phyloP scores from a whole-genome alignment of 2,888 invertebrate genomes.

The Cryptus armator region DNA sequence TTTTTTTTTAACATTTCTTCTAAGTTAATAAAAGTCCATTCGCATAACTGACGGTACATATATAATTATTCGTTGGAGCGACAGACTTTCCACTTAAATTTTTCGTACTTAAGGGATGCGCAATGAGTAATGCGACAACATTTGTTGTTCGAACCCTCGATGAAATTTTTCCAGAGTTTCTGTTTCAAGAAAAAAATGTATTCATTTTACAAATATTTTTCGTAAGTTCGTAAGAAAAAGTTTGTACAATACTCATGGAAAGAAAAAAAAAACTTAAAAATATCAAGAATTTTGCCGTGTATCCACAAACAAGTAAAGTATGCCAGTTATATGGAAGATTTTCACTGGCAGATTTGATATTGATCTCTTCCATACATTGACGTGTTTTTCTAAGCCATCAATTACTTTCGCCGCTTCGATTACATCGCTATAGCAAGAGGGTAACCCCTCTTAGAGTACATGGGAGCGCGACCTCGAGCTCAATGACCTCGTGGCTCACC shows the following conservation, averaged over 20 bases:
- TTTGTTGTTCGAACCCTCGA: no score
- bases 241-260: no score
- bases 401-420: background rate
- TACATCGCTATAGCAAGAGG: background rate
- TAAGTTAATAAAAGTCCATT: background rate
- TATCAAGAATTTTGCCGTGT: background rate
- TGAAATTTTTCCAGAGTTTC: no score
- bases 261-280: background rate
- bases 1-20: background rate
- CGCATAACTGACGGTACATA: background rate
- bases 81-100: background rate
- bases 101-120: background rate
- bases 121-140: no score
- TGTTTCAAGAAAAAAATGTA: no score
- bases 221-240: no score
- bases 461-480: slow-evolving; percentile 46
- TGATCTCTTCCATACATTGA: background rate
- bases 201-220: no score
- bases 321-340: background rate
- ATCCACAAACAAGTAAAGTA: background rate
- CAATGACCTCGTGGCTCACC: slow-evolving; percentile 52
- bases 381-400: background rate
- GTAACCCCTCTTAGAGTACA: background rate
- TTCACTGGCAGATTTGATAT: background rate
- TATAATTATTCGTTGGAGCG: background rate